Evolutionary conservation across 2,113 vertebrate species (phyloP).

Genomic region (Melanostigma gelatinosum): DNA sequence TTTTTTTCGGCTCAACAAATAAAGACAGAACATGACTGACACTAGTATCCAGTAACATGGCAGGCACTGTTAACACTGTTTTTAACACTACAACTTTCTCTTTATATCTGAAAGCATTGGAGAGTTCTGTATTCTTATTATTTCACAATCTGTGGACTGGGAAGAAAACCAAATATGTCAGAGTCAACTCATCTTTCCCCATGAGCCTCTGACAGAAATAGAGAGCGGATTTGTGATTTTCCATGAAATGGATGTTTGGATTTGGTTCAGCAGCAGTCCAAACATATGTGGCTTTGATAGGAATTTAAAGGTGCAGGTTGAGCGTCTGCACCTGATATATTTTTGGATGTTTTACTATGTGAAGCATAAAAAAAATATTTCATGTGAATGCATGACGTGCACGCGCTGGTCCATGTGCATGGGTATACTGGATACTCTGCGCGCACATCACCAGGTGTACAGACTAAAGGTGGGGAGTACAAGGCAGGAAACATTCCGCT

Average conservation of each 20-base stretch:
- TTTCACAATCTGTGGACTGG: slow-evolving; percentile 17
- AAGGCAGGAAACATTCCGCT: slow-evolving; percentile 14
- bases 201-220: slow-evolving; percentile 3
- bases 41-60: neutral
- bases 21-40: neutral
- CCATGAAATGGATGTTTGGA: slow-evolving; percentile 20
- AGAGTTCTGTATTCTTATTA: neutral
- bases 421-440: neutral
- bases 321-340: neutral
- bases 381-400: neutral
- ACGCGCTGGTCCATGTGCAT: neutral
- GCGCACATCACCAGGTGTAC: slow-evolving; percentile 18
- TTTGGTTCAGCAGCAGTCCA: slow-evolving; percentile 33
- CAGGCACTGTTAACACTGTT: neutral
- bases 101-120: neutral
- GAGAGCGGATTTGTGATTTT: slow-evolving; percentile 5
- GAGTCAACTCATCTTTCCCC: neutral
- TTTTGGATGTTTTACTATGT: neutral
- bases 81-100: neutral
- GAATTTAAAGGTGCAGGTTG: slow-evolving; percentile 17
- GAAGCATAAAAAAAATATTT: neutral
- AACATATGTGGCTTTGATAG: slow-evolving; percentile 15
- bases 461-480: slow-evolving; percentile 7
- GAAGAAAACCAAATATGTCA: slow-evolving; percentile 14
- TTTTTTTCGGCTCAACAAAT: neutral